A percentile compares a stretch with the other conserved stretches of the same genome.
Evolutionary conservation across 2,888 invertebrate species (phyloP).

Genomic region (Dryadula phaetusa): DNA sequence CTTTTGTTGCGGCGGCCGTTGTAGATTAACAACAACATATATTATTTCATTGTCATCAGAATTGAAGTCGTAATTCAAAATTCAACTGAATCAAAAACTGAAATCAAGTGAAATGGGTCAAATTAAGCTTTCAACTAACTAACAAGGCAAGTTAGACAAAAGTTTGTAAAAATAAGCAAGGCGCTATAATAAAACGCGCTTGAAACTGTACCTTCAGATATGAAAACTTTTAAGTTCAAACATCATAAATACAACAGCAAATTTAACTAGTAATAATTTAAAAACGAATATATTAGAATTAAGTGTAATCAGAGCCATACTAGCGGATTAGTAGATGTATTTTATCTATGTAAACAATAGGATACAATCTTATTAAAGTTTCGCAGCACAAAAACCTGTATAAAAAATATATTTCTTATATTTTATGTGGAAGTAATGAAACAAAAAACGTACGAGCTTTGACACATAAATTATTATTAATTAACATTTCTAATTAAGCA

Average conservation of each 20-base stretch:
- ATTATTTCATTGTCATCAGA: no score
- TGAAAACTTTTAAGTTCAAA: background rate
- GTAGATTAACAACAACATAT: no score
- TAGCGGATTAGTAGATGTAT: background rate
- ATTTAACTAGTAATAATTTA: background rate
- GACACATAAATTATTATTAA: no score
- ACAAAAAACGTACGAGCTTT: background rate
- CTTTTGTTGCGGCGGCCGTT: no score
- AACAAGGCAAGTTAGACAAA: no score
- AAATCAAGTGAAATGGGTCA: no score
- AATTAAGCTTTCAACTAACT: no score
- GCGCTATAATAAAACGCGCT: background rate
- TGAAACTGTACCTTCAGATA: background rate
- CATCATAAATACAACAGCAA: background rate
- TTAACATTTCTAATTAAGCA: no score
- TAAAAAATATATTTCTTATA: background rate
- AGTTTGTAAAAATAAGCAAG: no score
- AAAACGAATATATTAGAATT: background rate
- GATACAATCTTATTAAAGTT: background rate
- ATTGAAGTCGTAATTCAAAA: no score
- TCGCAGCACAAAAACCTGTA: background rate
- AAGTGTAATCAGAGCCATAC: background rate
- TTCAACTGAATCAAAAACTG: no score
- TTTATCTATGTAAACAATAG: constrained; percentile 1
- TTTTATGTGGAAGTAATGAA: background rate